Evolutionary conservation across 2,888 invertebrate genomes (phyloP), one percentile per base, ranked within the genome.

Genomic region (Neoascia interrupta): DNA sequence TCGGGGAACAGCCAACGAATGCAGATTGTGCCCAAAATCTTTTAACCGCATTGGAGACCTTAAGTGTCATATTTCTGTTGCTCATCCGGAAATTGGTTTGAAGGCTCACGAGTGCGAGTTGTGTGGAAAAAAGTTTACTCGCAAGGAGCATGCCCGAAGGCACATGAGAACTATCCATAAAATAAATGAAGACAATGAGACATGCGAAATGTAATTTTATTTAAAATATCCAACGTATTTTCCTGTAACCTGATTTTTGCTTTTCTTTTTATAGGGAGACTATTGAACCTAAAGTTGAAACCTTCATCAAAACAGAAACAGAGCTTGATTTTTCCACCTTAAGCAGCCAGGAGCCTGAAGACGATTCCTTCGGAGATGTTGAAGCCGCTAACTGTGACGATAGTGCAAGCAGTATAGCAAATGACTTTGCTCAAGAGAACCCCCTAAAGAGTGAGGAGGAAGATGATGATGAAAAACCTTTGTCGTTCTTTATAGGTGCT

Each of bases 111-210:
- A 82, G 41, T 91, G 91, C 82, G 84, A 83, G 36, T 81, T 88
- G 3, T 91, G 91, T 81, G 84, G 86, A 8, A 90, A 90, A 74
- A 85, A 86, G 11, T 91, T 91, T 82, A 85, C 88, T 2, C 85
- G 90, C 0, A 84, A 87, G 1, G 89, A 89, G 75, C 90, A 90
- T 82, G 82, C 91, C 43, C 87, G 87, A 61, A 86, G 91, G 1
- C 91, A 91, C 82, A 84, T 90, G 84, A 83, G 86, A 1, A 87
- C 76, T n/a, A 82, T 90, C 1, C 91, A 91, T 56, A 83, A 82
- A 61, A 36, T 51, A 13, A 43, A 21, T 39, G 54, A 51, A 51
- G 76, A n/a, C n/a, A n/a, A n/a, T n/a, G n/a, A n/a, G n/a, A n/a
- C n/a, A n/a, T n/a, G 18, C n/a, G 15, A 4, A 5, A 28, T 4